Evolutionary conservation across 2,797 vertebrate species (phyloP).

Genomic region (Ceryle rudis): DNA sequence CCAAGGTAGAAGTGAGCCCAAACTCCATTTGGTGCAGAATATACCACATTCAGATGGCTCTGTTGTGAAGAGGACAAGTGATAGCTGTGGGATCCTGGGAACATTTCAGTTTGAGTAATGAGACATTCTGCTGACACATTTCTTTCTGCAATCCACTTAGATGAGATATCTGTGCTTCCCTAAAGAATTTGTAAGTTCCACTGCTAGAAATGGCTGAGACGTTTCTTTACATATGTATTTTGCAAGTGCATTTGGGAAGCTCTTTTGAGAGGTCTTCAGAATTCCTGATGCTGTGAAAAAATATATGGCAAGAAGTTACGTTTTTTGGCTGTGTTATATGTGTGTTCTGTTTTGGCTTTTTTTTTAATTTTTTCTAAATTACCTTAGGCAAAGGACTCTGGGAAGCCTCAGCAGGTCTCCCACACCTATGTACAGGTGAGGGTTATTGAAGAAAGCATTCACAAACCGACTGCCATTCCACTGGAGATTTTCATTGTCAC

Average conservation of each 20-base stretch:
- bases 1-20: not conserved
- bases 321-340: not conserved
- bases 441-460: slow-evolving; percentile 95
- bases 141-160: slow-evolving; percentile 30
- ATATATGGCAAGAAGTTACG: not conserved
- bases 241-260: not conserved
- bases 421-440: slow-evolving; percentile 85
- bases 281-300: not conserved
- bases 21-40: not conserved
- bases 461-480: slow-evolving; percentile 90
- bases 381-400: slow-evolving; percentile 90
- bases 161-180: slow-evolving; percentile 40
- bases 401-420: slow-evolving; percentile 90
- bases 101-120: slow-evolving; percentile 41
- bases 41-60: not conserved
- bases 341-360: not conserved
- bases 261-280: slow-evolving; percentile 17
- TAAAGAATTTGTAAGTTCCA: slow-evolving; percentile 33
- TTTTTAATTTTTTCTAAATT: not conserved
- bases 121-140: slow-evolving; percentile 41
- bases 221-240: slow-evolving; percentile 25
- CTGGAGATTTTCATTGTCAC: slow-evolving; percentile 95
- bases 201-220: slow-evolving; percentile 20
- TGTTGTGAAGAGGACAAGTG: not conserved
- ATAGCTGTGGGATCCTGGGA: slow-evolving; percentile 53